Conservation (phyloP, 30 jellyfish, hydroid and myxozoan genomes). For the Hydractinia echinata region DNA sequence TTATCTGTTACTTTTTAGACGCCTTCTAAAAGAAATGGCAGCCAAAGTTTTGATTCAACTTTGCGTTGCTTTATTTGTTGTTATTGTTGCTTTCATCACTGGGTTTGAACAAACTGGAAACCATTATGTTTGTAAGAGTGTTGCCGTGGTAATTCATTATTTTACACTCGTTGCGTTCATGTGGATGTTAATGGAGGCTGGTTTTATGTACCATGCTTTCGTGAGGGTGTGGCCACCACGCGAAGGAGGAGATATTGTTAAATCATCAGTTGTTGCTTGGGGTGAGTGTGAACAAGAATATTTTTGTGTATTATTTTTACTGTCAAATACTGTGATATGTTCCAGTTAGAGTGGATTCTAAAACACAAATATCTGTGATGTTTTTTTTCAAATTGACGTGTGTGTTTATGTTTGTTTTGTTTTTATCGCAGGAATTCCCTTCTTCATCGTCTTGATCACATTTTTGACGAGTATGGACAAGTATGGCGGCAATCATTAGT, state of each 20-base stretch:
- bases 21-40: conserved; percentile 86
- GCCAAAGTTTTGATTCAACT: conserved; percentile 87
- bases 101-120: conserved; percentile 79
- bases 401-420: not conserved
- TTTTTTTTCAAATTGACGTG: not conserved
- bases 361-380: not conserved
- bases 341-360: not conserved
- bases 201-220: conserved; percentile 92
- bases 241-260: conserved; percentile 82
- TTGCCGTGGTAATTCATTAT: conserved; percentile 79
- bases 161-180: conserved; percentile 85
- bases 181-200: conserved; percentile 99
- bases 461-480: conserved; percentile 56
- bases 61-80: conserved; percentile 78
- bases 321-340: conserved; percentile 1
- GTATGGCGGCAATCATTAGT: conserved; percentile 86
- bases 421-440: conserved; percentile 69
- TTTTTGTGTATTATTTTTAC: not conserved
- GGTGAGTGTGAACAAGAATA: conserved; percentile 47
- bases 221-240: conserved; percentile 99
- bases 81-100: conserved; percentile 71
- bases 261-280: conserved; percentile 91
- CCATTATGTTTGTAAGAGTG: conserved; percentile 68
- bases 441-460: conserved; percentile 60
- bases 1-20: conserved; percentile 34